Base-by-base conservation (phyloP, 2,888 invertebrate genomes). In the Tachystola acroxantha region DNA sequence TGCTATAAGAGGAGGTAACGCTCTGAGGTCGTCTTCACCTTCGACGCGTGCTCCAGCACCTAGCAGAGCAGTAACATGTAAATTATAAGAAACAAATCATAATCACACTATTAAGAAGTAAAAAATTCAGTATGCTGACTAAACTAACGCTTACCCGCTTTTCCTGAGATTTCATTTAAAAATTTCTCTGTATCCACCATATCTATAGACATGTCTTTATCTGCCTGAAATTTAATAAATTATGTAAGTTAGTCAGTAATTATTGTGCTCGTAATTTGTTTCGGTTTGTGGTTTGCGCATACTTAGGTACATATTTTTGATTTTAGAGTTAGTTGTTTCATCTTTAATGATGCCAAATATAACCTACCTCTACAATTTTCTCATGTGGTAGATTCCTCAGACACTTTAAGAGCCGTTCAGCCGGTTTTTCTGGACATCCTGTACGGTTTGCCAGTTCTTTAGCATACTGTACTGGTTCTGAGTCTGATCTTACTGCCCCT, bases 11-110 rank as follows among this genome's bases (percentile, higher is more conserved):
- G 91, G 89, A 0, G 94, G 94, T 20, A 94, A 65, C 2, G 89
- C 90, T 13, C 94, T 88, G 0, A 75, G 68, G 58, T 94, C 94
- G 25, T 93, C 88, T 28, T 68, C 57, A 0, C 91, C 91, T 68
- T 94, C 94, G 0, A 90, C 82, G 9, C 92, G 90, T 0, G 93
- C 93, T 26, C 92, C 91, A 32, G 91, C 86, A 33, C 91, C 91
- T 53, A 12, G 1, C 9, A 25, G 19, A 19, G 19, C 9, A 9
- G n/a, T 25, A 25, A n/a, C n/a, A n/a, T n/a, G n/a, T 7, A 20
- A 20, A 20, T 20, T 20, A 20, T 4, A 6, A 20, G n/a, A n/a
- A n/a, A n/a, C n/a, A n/a, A n/a, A n/a, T n/a, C n/a, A n/a, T n/a
- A 20, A 20, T 20, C 5, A 6, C 20, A 20, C 4, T 20, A 7